Percentiles rank a stretch among this genome's conserved stretches.
Conservation (phyloP, 1,140 invertebrate genomes). For the Scaptomyza hsui region DNA sequence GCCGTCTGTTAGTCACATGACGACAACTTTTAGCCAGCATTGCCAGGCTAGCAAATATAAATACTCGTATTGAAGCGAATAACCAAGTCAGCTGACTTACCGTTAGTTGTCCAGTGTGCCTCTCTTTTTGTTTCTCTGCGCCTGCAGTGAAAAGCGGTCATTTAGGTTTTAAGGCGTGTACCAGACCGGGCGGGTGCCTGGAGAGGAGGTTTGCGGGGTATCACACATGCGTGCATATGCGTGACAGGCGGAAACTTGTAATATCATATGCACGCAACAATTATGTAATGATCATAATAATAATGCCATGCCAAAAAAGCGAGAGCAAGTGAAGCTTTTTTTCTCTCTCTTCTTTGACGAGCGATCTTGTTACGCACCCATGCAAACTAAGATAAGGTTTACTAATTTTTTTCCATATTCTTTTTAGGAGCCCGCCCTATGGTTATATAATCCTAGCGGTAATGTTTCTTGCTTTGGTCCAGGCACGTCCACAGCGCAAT, state of each 20-base stretch:
- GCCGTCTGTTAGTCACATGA: constrained; percentile 52
- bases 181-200: constrained; percentile 16
- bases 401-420: background rate
- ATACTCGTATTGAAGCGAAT: constrained; percentile 3
- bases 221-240: constrained; percentile 56
- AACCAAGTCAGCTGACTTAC: constrained; percentile 67
- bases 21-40: constrained; percentile 26
- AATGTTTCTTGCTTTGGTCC: constrained; percentile 10
- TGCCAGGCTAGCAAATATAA: constrained; percentile 3
- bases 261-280: constrained; percentile 76
- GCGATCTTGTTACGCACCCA: constrained; percentile 21
- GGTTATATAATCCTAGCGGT: constrained; percentile 18
- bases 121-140: background rate
- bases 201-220: constrained; percentile 1
- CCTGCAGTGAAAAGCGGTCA: constrained; percentile 70
- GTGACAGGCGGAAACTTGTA: constrained; percentile 80
- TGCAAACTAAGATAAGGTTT: too few species aligned
- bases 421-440: constrained; percentile 43
- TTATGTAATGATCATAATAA: constrained; percentile 74
- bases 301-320: constrained; percentile 33
- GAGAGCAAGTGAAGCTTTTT: too few species aligned
- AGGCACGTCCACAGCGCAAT: constrained; percentile 58
- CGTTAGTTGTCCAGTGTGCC: constrained; percentile 54
- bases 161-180: constrained; percentile 57
- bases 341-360: background rate